These are phyloP conservation scores for Ranitomeya variabilis DNA, from an alignment of 2,113 vertebrate genomes.

Conservation along the genomic window DNA sequence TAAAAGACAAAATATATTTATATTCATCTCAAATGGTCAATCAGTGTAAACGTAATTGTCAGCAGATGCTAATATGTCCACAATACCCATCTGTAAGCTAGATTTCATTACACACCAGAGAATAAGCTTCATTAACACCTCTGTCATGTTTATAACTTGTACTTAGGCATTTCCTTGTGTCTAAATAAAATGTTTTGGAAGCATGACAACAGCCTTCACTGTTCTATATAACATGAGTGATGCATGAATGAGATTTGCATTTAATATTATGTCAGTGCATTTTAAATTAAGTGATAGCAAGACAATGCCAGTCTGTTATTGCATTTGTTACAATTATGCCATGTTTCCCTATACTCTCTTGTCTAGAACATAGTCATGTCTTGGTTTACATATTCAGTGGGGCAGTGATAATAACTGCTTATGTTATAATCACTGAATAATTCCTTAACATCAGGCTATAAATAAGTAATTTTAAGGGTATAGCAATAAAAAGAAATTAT, in stretches of 20 bases:
- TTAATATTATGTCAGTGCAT: conserved; percentile 30
- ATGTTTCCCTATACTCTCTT: not conserved
- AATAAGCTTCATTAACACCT: conserved; percentile 52
- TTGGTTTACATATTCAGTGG: not conserved
- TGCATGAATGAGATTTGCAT: conserved; percentile 50
- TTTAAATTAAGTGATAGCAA: conserved; percentile 17
- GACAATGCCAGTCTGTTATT: conserved; percentile 34
- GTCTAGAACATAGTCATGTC: not conserved
- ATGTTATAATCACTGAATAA: not conserved
- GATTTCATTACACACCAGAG: conserved; percentile 43
- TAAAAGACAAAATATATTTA: conserved; percentile 40
- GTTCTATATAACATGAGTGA: conserved; percentile 11
- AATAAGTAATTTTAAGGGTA: not conserved
- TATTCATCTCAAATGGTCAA: conserved; percentile 44
- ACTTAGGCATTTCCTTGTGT: conserved; percentile 46
- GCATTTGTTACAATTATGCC: conserved; percentile 17
- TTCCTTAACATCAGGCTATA: not conserved
- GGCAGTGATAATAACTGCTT: not conserved
- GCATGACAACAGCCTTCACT: conserved; percentile 43
- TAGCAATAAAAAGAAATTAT: too few relatives aligned
- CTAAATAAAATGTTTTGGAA: conserved; percentile 48
- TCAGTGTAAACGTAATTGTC: conserved; percentile 50
- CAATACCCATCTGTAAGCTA: conserved; percentile 47
- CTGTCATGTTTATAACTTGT: conserved; percentile 52
- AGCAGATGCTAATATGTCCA: conserved; percentile 56